These are phyloP conservation scores for Megastigmus dorsalis DNA, from an alignment of 2,888 invertebrate genomes.

Conservation along the genomic window DNA sequence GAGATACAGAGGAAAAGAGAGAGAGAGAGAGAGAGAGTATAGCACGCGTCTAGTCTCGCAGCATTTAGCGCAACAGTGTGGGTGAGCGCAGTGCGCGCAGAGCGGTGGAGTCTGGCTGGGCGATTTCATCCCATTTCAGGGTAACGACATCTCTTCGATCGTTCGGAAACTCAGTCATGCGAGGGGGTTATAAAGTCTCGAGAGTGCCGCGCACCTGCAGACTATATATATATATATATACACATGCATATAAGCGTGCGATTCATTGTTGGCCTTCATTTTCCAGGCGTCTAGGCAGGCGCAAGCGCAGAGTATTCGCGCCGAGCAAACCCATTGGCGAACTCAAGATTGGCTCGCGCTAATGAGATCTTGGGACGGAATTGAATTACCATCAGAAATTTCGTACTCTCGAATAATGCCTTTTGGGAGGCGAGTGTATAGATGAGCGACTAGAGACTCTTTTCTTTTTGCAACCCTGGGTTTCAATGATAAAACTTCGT, in stretches of 20 bases:
- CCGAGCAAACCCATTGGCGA: neutral
- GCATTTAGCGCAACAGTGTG: neutral
- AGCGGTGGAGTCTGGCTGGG: neutral
- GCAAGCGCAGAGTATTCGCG: no score
- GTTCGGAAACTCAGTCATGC: constrained; percentile 39
- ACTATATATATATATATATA: no score
- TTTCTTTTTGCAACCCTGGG: neutral
- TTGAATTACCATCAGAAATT: constrained; percentile 25
- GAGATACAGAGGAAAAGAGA: no score
- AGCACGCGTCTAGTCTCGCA: neutral
- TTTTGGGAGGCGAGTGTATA: no score
- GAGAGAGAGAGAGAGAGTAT: neutral
- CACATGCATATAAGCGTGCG: no score
- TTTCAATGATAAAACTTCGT: neutral
- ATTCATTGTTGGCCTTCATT: constrained; percentile 24
- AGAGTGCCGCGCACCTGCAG: constrained; percentile 28
- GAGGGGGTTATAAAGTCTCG: constrained; percentile 24
- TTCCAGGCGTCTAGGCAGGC: neutral
- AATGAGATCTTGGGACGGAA: constrained; percentile 13
- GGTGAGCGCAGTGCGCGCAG: neutral
- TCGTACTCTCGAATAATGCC: neutral
- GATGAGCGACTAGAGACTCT: no score
- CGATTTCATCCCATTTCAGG: constrained; percentile 38
- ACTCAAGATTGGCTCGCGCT: constrained; percentile 14
- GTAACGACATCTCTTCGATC: constrained; percentile 37